Conservation (phyloP, 1,140 invertebrate genomes). For the Mylabris phalerata region DNA sequence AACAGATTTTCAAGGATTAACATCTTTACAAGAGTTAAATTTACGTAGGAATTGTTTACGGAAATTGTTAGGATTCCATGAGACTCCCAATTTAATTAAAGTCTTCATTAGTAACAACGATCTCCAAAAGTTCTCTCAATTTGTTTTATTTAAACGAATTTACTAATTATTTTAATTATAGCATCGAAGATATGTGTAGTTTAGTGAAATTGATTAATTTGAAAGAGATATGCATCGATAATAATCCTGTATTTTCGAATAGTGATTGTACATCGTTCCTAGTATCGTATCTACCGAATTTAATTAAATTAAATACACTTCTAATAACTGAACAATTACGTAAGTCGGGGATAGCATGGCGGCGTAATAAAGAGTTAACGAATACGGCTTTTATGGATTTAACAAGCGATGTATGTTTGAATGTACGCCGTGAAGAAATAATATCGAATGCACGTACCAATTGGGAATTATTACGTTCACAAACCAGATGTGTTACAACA, state of each 20-base stretch:
- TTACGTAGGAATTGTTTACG: conserved; percentile 76
- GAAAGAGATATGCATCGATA: conserved; percentile 77
- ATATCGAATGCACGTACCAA: conserved; percentile 75
- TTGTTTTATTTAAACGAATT: background rate
- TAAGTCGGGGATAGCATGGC: conserved; percentile 65
- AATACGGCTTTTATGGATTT: conserved; percentile 59
- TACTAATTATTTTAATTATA: conserved; percentile 41
- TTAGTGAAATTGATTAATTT: conserved; percentile 65
- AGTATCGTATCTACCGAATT: conserved; percentile 67
- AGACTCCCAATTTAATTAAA: conserved; percentile 71
- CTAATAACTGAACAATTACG: conserved; percentile 67
- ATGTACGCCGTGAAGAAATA: conserved; percentile 63
- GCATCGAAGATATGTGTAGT: conserved; percentile 75
- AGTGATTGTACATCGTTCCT: conserved; percentile 72
- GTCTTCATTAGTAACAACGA: conserved; percentile 83
- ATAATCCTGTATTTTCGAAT: conserved; percentile 70
- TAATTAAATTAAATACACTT: conserved; percentile 64
- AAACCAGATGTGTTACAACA: conserved; percentile 49
- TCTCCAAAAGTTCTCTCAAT: conserved; percentile 56
- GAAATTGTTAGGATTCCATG: conserved; percentile 71
- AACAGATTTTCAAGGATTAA: conserved; percentile 68
- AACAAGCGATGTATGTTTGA: conserved; percentile 58
- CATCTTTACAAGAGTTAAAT: conserved; percentile 76
- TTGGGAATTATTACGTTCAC: conserved; percentile 68
- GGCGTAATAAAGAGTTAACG: conserved; percentile 64